phyloP scores from a whole-genome alignment of 2,113 vertebrate genomes.

The Sturnira hondurensis region DNA sequence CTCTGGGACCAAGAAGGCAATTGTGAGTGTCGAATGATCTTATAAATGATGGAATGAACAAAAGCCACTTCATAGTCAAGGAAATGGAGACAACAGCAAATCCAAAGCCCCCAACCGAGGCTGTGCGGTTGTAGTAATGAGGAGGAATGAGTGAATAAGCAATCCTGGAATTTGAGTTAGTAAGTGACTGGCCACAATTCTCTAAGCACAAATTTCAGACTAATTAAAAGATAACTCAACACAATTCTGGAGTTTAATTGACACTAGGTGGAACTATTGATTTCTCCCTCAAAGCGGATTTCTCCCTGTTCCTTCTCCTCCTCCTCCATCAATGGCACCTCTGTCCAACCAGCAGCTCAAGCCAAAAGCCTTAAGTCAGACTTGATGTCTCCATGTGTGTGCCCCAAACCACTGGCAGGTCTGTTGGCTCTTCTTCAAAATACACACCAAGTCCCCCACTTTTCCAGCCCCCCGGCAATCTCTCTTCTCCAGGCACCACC shows the following conservation, averaged over 20 bases:
- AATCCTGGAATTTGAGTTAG: neutral
- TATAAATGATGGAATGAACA: neutral
- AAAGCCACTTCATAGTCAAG: neutral
- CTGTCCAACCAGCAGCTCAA: neutral
- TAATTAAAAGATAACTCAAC: conserved; percentile 56
- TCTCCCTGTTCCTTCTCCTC: neutral
- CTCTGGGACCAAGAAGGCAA: neutral
- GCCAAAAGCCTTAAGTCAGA: neutral
- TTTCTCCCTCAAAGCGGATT: neutral
- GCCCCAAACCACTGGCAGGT: neutral
- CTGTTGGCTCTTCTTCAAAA: neutral
- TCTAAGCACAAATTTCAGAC: conserved; percentile 19
- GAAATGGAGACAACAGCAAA: neutral
- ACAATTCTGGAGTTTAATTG: conserved; percentile 27
- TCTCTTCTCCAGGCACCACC: neutral
- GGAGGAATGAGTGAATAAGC: neutral
- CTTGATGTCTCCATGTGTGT: neutral
- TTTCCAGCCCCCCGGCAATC: neutral
- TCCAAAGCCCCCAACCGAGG: neutral
- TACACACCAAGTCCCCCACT: neutral
- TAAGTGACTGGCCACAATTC: conserved; percentile 20
- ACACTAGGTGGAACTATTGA: conserved; percentile 7
- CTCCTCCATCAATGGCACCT: neutral
- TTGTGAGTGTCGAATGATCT: neutral
- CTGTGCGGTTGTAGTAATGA: neutral